Evolutionary conservation across 2,113 vertebrate genomes (phyloP).

Genomic region (Emydocephalus ijimae): DNA sequence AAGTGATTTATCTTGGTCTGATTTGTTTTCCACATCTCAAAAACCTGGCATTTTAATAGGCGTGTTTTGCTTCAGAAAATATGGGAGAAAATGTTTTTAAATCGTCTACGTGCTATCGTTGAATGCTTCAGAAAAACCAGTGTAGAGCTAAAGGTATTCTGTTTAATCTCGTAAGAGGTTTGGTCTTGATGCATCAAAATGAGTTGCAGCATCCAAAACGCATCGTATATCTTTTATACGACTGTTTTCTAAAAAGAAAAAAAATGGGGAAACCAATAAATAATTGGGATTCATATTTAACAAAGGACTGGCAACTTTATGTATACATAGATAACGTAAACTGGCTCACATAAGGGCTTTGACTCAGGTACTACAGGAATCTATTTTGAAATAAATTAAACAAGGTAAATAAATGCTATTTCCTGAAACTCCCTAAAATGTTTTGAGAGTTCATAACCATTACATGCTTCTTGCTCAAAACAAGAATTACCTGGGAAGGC

Average conservation of each 20-base stretch:
- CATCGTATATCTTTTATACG: background rate
- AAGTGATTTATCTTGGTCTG: background rate
- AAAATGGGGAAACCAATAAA: background rate
- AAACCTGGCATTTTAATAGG: background rate
- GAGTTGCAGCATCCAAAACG: background rate
- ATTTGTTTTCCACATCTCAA: background rate
- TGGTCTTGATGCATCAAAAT: background rate
- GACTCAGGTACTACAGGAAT: background rate
- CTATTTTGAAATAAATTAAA: background rate
- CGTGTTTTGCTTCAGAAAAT: background rate
- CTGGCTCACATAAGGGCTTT: background rate
- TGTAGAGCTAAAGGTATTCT: background rate
- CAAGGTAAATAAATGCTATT: background rate
- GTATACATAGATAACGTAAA: background rate
- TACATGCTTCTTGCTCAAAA: background rate
- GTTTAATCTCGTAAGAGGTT: background rate
- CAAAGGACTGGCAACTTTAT: background rate
- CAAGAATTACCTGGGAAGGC: background rate
- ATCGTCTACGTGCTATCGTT: background rate
- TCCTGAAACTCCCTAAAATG: background rate
- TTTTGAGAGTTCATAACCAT: background rate
- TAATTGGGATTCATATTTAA: background rate
- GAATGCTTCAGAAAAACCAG: background rate
- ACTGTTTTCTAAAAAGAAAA: background rate
- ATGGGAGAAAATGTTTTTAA: background rate